A percentile compares a stretch with the other conserved stretches of the same genome.
These are phyloP conservation scores for Erynnis tages DNA, from an alignment of 2,888 invertebrate genomes.

Conservation along the genomic window DNA sequence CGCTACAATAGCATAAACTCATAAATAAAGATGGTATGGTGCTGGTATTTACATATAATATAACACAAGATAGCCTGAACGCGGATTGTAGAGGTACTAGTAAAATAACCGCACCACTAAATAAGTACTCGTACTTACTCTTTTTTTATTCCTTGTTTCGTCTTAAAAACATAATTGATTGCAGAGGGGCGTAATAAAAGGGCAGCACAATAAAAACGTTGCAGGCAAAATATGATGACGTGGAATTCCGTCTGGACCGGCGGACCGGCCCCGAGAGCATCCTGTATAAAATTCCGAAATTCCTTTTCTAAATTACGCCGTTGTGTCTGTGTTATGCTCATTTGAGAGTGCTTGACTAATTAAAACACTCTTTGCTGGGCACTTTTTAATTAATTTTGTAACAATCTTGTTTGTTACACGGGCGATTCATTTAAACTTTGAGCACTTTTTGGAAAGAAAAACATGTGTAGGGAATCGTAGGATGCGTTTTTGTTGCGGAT, in stretches of 20 bases:
- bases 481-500: too few species aligned
- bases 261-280: neutral
- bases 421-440: neutral
- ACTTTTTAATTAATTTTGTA: constrained; percentile 7
- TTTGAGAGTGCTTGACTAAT: constrained; percentile 13
- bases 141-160: too few species aligned
- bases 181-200: neutral
- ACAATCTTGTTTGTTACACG: neutral
- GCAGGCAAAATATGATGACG: constrained; percentile 1
- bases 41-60: too few species aligned
- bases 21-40: too few species aligned
- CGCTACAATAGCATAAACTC: too few species aligned
- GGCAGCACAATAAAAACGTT: neutral
- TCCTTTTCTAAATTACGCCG: constrained; percentile 12
- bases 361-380: neutral
- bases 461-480: too few species aligned
- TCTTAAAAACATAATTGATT: neutral
- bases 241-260: constrained; percentile 4
- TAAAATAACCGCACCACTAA: too few species aligned
- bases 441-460: neutral
- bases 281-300: constrained; percentile 14
- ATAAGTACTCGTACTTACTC: neutral
- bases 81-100: too few species aligned
- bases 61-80: too few species aligned
- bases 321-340: constrained; percentile 5